These are phyloP conservation scores for Misgurnus mizolepis DNA, from an alignment of 2,113 vertebrate genomes.

Conservation along the genomic window DNA sequence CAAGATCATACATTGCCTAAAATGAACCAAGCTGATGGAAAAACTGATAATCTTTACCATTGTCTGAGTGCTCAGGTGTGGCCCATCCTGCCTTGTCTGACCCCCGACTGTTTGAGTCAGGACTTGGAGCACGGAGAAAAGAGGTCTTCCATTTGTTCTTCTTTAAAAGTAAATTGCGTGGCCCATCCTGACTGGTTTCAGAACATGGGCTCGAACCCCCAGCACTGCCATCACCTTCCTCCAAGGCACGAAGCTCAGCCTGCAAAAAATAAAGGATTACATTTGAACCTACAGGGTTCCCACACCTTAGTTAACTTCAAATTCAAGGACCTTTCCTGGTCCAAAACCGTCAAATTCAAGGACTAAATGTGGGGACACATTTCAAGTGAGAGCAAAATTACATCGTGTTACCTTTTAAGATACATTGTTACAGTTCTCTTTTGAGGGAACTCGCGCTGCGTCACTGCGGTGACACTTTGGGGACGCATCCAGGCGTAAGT, in stretches of 20 bases:
- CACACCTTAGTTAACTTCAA: too few species aligned
- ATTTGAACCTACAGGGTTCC: too few species aligned
- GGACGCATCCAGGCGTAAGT: too few species aligned
- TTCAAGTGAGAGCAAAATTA: too few species aligned
- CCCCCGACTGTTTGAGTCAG: slow-evolving; percentile 82
- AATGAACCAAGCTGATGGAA: background rate
- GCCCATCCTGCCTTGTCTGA: slow-evolving; percentile 81
- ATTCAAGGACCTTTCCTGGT: too few species aligned
- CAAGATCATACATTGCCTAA: background rate
- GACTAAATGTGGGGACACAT: too few species aligned
- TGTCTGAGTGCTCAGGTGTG: slow-evolving; percentile 75
- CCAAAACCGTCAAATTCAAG: too few species aligned
- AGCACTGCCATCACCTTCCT: slow-evolving; percentile 89
- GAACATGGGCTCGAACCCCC: slow-evolving; percentile 92
- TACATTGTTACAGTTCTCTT: too few species aligned
- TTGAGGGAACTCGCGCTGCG: too few species aligned
- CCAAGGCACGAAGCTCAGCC: slow-evolving; percentile 95
- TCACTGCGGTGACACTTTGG: too few species aligned
- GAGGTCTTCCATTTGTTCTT: slow-evolving; percentile 90
- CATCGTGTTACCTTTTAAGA: too few species aligned
- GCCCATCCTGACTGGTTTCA: slow-evolving; percentile 85
- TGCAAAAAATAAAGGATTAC: slow-evolving; percentile 51
- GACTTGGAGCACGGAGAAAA: slow-evolving; percentile 83
- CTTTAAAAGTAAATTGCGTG: slow-evolving; percentile 73
- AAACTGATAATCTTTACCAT: slow-evolving; percentile 65